A percentile compares a stretch with the other conserved stretches of the same genome.
phyloP scores from a whole-genome alignment of 2,113 vertebrate genomes.

The Trochalopteron elliotii region DNA sequence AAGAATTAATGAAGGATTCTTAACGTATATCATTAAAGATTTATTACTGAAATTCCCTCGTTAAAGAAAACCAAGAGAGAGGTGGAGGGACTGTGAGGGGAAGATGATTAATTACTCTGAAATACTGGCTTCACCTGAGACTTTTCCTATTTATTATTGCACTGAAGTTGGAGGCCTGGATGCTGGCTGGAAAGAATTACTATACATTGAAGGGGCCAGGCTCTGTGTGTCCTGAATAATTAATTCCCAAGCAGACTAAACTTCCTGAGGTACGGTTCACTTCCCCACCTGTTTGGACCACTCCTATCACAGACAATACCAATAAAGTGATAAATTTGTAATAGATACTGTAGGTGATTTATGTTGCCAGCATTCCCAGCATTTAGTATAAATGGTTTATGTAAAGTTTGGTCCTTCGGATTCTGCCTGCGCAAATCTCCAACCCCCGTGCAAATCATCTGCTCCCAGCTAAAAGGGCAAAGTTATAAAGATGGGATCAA shows the following conservation, averaged over 20 bases:
- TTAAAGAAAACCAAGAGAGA: slow-evolving; percentile 80
- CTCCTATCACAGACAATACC: slow-evolving; percentile 75
- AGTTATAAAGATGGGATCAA: slow-evolving; percentile 79
- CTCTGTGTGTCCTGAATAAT: slow-evolving; percentile 90
- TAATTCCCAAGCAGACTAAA: slow-evolving; percentile 81
- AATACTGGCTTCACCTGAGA: slow-evolving; percentile 94
- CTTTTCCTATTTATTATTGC: slow-evolving; percentile 99
- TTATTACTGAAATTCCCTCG: slow-evolving; percentile 93
- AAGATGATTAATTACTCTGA: slow-evolving; percentile 98
- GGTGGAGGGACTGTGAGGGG: slow-evolving; percentile 68
- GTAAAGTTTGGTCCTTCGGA: slow-evolving; percentile 80
- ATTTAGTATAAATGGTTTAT: slow-evolving; percentile 83
- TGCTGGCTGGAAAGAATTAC: slow-evolving; percentile 87
- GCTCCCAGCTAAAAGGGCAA: slow-evolving; percentile 80
- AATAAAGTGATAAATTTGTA: slow-evolving; percentile 74
- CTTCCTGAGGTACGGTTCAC: slow-evolving; percentile 83
- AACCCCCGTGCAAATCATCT: slow-evolving; percentile 66
- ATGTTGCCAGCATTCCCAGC: slow-evolving; percentile 76
- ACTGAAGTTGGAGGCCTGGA: slow-evolving; percentile 82
- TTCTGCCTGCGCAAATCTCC: slow-evolving; percentile 62
- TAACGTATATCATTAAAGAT: slow-evolving; percentile 97
- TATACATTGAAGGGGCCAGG: slow-evolving; percentile 85
- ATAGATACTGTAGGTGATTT: slow-evolving; percentile 81
- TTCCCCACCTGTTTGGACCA: slow-evolving; percentile 78
- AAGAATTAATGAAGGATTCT: slow-evolving; percentile 91